Conservation (phyloP, 2,113 vertebrate species). For the Paedocypris sp. region DNA sequence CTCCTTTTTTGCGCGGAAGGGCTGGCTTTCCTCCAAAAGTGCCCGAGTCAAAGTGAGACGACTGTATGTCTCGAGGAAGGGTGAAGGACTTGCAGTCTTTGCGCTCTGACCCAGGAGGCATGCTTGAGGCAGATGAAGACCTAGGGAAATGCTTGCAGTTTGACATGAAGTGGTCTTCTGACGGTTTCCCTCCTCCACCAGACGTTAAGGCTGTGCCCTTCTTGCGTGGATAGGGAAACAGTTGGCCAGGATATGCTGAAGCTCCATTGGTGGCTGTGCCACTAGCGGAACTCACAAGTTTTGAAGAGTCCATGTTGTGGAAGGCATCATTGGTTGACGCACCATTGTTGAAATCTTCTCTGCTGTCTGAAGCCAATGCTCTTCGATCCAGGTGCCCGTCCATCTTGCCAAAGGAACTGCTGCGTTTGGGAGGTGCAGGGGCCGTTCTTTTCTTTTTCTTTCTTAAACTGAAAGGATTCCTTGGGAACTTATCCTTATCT, state of each 20-base stretch:
- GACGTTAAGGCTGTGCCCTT: conserved; percentile 64
- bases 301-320: conserved; percentile 53
- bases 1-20: conserved; percentile 79
- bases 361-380: conserved; percentile 48
- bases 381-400: conserved; percentile 65
- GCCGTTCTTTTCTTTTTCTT: conserved; percentile 96
- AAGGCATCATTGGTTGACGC: conserved; percentile 26
- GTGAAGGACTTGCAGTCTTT: conserved; percentile 83
- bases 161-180: conserved; percentile 68
- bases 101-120: conserved; percentile 67
- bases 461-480: conserved; percentile 82
- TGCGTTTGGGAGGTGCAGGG: conserved; percentile 82
- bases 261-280: conserved; percentile 72
- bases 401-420: conserved; percentile 88
- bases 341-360: conserved; percentile 60
- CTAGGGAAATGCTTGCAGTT: conserved; percentile 81
- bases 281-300: conserved; percentile 59
- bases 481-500: conserved; percentile 80
- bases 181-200: conserved; percentile 49
- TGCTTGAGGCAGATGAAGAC: conserved; percentile 77
- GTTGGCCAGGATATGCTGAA: conserved; percentile 59
- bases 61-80: conserved; percentile 79
- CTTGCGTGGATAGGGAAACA: conserved; percentile 70
- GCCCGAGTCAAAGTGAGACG: conserved; percentile 76
- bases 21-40: conserved; percentile 82